A percentile compares a stretch with the other conserved stretches of the same genome.
These are phyloP conservation scores for Merops nubicus DNA, from an alignment of 2,113 vertebrate species.

Conservation along the genomic window DNA sequence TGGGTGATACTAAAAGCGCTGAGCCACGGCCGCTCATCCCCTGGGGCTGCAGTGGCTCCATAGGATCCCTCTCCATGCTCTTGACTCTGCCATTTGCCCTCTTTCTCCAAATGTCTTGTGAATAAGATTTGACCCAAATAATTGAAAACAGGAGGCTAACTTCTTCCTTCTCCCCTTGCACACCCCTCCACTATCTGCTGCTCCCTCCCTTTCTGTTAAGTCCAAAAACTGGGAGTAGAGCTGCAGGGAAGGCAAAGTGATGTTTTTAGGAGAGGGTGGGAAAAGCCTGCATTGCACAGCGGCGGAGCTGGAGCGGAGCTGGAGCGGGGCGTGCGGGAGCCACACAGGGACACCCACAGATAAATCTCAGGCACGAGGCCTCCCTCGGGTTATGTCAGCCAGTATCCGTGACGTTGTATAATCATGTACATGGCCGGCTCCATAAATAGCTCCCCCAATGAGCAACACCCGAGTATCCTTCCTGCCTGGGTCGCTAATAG, in stretches of 20 bases:
- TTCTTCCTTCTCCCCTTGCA: neutral
- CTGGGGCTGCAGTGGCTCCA: fast-evolving
- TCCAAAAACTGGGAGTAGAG: neutral
- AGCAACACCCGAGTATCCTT: neutral
- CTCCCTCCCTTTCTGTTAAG: neutral
- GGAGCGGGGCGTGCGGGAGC: neutral
- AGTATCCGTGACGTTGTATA: neutral
- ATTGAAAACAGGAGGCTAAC: neutral
- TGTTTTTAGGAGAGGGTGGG: neutral
- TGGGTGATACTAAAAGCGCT: fast-evolving
- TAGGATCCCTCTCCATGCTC: neutral
- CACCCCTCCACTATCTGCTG: fast-evolving
- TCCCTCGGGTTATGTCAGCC: neutral
- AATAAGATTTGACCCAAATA: neutral
- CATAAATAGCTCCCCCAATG: constrained; percentile 44
- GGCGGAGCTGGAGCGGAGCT: neutral
- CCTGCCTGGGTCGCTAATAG: neutral
- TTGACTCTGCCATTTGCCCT: neutral
- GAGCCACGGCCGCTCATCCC: fast-evolving
- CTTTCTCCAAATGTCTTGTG: neutral
- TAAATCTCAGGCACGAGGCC: neutral
- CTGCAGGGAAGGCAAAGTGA: neutral
- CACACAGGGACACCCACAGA: neutral
- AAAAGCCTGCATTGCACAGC: fast-evolving
- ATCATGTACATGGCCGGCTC: neutral